Evolutionary conservation across 2,888 invertebrate species (phyloP).

Genomic region (Entomobrya multifasciata): DNA sequence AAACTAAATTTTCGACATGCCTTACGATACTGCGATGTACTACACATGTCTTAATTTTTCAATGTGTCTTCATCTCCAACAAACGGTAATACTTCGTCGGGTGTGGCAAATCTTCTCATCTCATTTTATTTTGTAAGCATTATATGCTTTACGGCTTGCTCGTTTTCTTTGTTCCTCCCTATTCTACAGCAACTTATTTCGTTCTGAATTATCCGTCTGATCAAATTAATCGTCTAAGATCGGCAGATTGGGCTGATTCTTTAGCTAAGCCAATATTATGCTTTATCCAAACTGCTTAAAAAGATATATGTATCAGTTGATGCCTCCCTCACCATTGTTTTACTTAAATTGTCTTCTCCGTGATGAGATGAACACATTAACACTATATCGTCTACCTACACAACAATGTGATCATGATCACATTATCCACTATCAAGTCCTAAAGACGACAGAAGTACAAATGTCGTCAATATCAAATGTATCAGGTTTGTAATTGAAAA

Average conservation of each 20-base stretch:
- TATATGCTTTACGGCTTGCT: neutral
- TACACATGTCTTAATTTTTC: constrained; percentile 77
- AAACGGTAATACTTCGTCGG: constrained; percentile 73
- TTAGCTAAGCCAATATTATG: no score
- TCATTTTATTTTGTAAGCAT: constrained; percentile 29
- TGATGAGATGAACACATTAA: constrained; percentile 32
- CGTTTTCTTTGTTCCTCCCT: neutral
- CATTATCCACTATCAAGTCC: constrained; percentile 25
- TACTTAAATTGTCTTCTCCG: neutral
- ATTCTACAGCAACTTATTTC: no score
- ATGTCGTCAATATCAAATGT: no score
- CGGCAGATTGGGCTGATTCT: no score
- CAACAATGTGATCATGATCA: neutral
- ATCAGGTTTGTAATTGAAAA: no score
- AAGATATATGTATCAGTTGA: constrained; percentile 13
- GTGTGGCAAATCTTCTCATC: constrained; percentile 71
- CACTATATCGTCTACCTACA: constrained; percentile 2
- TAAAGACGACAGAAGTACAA: no score
- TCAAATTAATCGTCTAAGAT: no score
- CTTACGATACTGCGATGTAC: no score
- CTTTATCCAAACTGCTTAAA: no score
- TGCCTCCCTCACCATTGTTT: neutral
- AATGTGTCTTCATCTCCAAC: constrained; percentile 68
- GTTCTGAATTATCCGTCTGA: no score
- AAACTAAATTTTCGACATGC: neutral